Evolutionary conservation across 2,113 vertebrate genomes (phyloP).

Genomic region (Hipposideros armiger): DNA sequence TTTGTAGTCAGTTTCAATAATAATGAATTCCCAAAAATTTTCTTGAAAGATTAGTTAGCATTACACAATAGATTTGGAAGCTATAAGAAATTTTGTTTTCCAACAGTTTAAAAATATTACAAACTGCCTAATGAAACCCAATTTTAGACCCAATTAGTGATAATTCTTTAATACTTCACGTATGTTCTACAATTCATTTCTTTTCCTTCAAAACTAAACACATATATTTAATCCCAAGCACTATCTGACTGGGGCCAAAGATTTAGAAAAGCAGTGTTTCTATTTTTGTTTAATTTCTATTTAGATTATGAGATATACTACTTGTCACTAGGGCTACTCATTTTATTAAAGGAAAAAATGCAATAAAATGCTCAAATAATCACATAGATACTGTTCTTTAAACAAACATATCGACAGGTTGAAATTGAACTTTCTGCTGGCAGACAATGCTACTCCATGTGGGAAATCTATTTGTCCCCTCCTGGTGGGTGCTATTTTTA

Average conservation of each 20-base stretch:
- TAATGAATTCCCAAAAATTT: not conserved
- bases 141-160: not conserved
- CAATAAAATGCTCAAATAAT: not conserved
- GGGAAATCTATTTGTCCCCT: not conserved
- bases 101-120: not conserved
- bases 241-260: not conserved
- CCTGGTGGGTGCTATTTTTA: not conserved
- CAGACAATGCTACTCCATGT: not conserved
- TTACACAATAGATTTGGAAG: not conserved
- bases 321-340: not conserved
- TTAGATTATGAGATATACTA: not conserved
- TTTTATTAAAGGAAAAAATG: not conserved
- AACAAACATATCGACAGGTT: not conserved
- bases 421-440: not conserved
- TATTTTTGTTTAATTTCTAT: constrained; percentile 1
- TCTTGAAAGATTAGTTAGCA: not conserved
- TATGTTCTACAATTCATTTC: not conserved
- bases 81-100: not conserved
- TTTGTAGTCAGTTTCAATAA: not conserved
- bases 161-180: not conserved
- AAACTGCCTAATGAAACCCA: not conserved
- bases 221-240: not conserved
- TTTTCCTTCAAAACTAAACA: not conserved
- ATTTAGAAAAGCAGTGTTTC: not conserved
- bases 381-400: not conserved